These are phyloP conservation scores for Paraescarpia echinospica DNA, from an alignment of 1,140 invertebrate species.

Conservation along the genomic window DNA sequence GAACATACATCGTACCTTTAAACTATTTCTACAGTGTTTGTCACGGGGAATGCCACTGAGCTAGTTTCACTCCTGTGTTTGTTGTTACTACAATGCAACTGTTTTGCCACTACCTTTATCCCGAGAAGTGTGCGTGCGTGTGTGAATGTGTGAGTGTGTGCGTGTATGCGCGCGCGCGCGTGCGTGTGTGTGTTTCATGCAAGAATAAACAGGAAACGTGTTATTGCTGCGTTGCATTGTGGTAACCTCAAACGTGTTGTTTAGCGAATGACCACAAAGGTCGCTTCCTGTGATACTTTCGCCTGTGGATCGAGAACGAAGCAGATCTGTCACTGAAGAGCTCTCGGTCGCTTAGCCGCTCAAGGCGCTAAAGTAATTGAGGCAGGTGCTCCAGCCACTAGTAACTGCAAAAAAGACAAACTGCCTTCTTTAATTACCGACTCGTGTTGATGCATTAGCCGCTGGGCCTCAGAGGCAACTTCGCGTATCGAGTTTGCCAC, in stretches of 20 bases:
- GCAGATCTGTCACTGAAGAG: background rate
- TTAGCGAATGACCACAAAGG: background rate
- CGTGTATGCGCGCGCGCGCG: too few species aligned
- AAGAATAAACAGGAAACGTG: too few species aligned
- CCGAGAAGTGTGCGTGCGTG: too few species aligned
- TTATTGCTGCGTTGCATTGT: background rate
- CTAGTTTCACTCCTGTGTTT: too few species aligned
- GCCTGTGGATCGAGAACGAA: background rate
- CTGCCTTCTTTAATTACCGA: background rate
- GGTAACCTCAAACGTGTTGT: background rate
- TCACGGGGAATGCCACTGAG: too few species aligned
- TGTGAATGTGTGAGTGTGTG: too few species aligned
- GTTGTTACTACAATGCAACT: too few species aligned
- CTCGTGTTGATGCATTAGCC: background rate
- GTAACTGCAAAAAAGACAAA: background rate
- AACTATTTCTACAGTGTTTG: too few species aligned
- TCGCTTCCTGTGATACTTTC: background rate
- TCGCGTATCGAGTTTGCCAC: background rate
- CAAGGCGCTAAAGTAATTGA: background rate
- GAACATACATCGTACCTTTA: too few species aligned
- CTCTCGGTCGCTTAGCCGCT: background rate
- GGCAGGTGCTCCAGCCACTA: background rate
- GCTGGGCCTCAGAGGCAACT: background rate
- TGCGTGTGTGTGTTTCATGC: too few species aligned
- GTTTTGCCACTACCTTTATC: too few species aligned